Evolutionary conservation across 2,797 vertebrate genomes (phyloP).

Genomic region (Etheostoma perlongum): DNA sequence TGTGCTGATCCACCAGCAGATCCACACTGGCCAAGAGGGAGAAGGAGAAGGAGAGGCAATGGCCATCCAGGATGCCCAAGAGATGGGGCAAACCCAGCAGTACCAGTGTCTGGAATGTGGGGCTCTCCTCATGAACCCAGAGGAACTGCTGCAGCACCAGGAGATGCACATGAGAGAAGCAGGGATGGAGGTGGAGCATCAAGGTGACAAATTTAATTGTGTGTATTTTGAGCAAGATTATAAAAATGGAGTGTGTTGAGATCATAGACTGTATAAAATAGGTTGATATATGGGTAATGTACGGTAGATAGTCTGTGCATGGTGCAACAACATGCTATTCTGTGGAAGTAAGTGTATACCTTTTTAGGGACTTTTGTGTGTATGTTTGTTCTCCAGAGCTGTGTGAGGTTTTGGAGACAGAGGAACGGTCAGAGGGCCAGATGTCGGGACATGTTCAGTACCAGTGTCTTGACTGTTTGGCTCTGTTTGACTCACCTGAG

Average conservation of each 20-base stretch:
- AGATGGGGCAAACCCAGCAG: slow-evolving; percentile 86
- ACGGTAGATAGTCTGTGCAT: not conserved
- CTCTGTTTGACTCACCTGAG: slow-evolving; percentile 90
- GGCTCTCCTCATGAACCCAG: slow-evolving; percentile 87
- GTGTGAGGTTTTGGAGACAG: slow-evolving; percentile 79
- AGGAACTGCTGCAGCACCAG: slow-evolving; percentile 92
- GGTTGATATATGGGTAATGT: not conserved
- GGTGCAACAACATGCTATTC: not conserved
- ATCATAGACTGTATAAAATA: too few species aligned
- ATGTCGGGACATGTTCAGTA: slow-evolving; percentile 87
- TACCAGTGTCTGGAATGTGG: slow-evolving; percentile 96
- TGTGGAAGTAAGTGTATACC: not conserved
- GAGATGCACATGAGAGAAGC: slow-evolving; percentile 91
- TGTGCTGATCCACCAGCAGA: slow-evolving; percentile 93
- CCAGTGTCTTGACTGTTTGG: slow-evolving; percentile 93
- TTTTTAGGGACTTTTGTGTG: not conserved
- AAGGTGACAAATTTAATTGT: slow-evolving; percentile 66
- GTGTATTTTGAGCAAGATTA: not conserved
- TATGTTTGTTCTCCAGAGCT: slow-evolving; percentile 69
- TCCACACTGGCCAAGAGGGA: slow-evolving; percentile 84
- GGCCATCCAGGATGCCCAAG: slow-evolving; percentile 63
- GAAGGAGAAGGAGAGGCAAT: slow-evolving; percentile 68
- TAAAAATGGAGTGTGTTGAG: not conserved
- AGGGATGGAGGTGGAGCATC: slow-evolving; percentile 81
- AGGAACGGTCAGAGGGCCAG: slow-evolving; percentile 62